Evolutionary conservation across 2,113 vertebrate species (phyloP).

Genomic region (Salvelinus fontinalis): DNA sequence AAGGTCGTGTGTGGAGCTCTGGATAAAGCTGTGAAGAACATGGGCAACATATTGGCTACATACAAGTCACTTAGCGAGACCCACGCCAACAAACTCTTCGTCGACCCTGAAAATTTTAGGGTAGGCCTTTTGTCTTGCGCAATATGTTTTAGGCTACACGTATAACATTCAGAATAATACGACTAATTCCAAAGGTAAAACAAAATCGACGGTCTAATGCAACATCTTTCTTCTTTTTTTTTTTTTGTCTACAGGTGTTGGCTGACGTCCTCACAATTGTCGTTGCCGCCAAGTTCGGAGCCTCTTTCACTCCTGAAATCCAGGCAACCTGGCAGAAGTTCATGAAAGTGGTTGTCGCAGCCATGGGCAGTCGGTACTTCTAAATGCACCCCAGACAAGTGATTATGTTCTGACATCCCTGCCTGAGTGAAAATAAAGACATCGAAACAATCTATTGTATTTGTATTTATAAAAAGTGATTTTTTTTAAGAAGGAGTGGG

Average conservation of each 20-base stretch:
- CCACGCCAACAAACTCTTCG: constrained; percentile 79
- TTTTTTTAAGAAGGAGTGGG: no score
- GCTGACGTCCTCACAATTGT: constrained; percentile 22
- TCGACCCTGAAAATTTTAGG: constrained; percentile 85
- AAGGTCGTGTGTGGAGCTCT: constrained; percentile 70
- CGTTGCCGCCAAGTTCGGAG: constrained; percentile 1
- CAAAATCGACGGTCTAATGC: no score
- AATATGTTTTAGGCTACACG: not conserved
- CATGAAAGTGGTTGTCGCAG: constrained; percentile 23
- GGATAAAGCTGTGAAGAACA: constrained; percentile 65
- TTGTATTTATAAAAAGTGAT: no score
- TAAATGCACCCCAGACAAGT: no score
- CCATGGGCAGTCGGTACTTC: constrained; percentile 22
- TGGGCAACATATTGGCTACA: constrained; percentile 63
- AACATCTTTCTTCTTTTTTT: not conserved
- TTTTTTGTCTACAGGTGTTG: not conserved
- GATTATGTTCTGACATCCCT: no score
- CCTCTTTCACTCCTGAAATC: constrained; percentile 1
- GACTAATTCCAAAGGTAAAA: no score
- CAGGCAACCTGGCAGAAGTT: constrained; percentile 52
- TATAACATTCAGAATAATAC: no score
- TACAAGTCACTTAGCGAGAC: constrained; percentile 74
- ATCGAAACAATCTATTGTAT: no score
- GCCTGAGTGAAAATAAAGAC: no score
- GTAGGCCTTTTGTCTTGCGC: constrained; percentile 45